Base-by-base conservation (phyloP, 64 coral and sea anemone genomes). In the Pachyseris speciosa region DNA sequence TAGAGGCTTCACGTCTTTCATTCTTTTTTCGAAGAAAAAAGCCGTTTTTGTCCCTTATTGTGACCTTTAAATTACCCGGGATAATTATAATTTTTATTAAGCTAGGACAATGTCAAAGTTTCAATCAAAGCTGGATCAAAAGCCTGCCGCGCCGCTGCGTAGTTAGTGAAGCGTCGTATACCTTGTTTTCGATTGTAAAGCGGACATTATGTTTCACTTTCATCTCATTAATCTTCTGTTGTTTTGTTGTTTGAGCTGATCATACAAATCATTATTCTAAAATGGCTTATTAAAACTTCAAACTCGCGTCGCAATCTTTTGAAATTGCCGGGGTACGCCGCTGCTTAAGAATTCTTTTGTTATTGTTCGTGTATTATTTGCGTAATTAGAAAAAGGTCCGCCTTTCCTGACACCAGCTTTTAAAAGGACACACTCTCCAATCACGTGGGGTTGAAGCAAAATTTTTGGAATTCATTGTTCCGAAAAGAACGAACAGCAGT, bases 181-280 rank as follows among this genome's bases (percentile, higher is more conserved):
- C 51, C 7, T 9, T 59, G 51, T 80, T 80, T 60, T 80, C 30
- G 20, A 50, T 20, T 16, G 13, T 81, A 24, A 59, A 81, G 20
- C 6, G 36, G 22, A 53, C 77, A 81, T 81, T 40, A 81, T 81
- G 17, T 26, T 38, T 53, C 30, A 29, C 52, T 81, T 63, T 38
- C 32, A 58, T 10, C 53, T 61, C 77, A n/a, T 81, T 81, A 81
- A 59, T 61, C 27, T 61, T 57, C 53, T 79, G 77, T 80, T 80
- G 50, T 80, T 37, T 59, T 80, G 51, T 52, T 80, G 52, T 80
- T 80, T 34, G 1, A 80, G 20, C 17, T 38, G 24, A 59, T 80
- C 19, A 38, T 24, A 16, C 75, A 8, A 38, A 19, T 58, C 19
- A 81, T 60, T 32, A 60, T 58, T 37, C 5, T 6, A 81, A 39